Conservation (phyloP, 2,888 invertebrate genomes). For the Heterodera filipjevi region DNA sequence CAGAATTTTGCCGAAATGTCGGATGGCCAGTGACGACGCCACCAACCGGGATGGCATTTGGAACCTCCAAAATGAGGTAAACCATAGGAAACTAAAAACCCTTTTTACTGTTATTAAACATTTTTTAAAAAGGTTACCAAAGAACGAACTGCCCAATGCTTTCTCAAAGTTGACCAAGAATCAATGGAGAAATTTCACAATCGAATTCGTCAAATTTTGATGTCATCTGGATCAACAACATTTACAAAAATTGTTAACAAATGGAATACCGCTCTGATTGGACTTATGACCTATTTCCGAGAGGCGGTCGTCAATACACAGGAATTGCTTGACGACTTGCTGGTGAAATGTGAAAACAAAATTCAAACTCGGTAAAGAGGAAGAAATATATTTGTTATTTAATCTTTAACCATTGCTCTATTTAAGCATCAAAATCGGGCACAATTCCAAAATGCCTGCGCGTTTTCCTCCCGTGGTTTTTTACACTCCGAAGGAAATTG, state of each 20-base stretch:
- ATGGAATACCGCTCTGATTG: slow-evolving; percentile 99
- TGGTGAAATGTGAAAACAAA: slow-evolving; percentile 99
- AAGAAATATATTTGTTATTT: slow-evolving; percentile 14
- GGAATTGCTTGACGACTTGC: slow-evolving; percentile 88
- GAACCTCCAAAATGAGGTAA: slow-evolving; percentile 95
- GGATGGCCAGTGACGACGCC: slow-evolving; percentile 79
- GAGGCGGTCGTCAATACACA: slow-evolving; percentile 99
- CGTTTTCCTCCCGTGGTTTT: slow-evolving; percentile 99
- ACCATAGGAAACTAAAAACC: not conserved
- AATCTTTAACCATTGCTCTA: no score
- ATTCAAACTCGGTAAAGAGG: slow-evolving; percentile 84
- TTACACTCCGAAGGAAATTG: slow-evolving; percentile 85
- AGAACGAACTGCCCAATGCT: slow-evolving; percentile 97
- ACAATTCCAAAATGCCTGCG: slow-evolving; percentile 99
- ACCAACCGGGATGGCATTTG: slow-evolving; percentile 97
- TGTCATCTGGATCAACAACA: slow-evolving; percentile 99
- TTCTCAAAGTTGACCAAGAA: slow-evolving; percentile 96
- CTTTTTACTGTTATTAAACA: not conserved
- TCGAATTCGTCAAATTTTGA: slow-evolving; percentile 94
- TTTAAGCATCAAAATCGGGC: slow-evolving; percentile 90
- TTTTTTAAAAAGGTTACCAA: slow-evolving; percentile 79
- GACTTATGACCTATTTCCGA: slow-evolving; percentile 98
- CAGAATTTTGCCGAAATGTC: slow-evolving; percentile 87
- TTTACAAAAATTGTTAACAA: slow-evolving; percentile 99
- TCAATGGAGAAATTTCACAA: slow-evolving; percentile 97